Evolutionary conservation across 2,888 invertebrate species (phyloP).

Genomic region (Zootermopsis nevadensis): DNA sequence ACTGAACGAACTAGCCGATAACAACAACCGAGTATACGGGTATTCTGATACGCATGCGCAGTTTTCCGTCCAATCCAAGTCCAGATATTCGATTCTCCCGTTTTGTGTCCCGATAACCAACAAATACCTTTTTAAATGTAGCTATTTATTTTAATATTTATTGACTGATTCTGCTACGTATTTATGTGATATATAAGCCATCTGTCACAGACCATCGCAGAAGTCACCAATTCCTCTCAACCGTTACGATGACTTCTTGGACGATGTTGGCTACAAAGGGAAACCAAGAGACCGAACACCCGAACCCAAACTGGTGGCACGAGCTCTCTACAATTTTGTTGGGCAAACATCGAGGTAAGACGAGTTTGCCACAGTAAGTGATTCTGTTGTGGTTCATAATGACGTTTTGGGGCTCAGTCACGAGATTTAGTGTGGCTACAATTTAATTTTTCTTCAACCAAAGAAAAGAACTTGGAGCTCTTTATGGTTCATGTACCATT

Average conservation of each 20-base stretch:
- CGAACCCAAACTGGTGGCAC: constrained; percentile 82
- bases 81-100: no score
- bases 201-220: constrained; percentile 76
- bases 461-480: no score
- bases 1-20: no score
- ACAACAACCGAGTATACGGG: no score
- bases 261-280: constrained; percentile 68
- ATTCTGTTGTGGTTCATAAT: no score
- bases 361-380: background rate
- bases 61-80: no score
- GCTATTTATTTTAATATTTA: background rate
- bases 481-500: no score
- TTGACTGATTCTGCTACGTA: background rate
- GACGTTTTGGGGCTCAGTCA: no score
- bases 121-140: background rate
- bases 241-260: constrained; percentile 89
- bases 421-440: no score
- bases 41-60: no score
- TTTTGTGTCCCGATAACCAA: no score
- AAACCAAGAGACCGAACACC: constrained; percentile 71
- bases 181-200: background rate
- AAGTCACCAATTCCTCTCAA: constrained; percentile 93
- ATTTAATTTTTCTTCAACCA: no score
- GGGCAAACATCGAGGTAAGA: constrained; percentile 76
- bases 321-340: constrained; percentile 91